Evolutionary conservation across 2,888 invertebrate species (phyloP).

Genomic region (Congeria kusceri): DNA sequence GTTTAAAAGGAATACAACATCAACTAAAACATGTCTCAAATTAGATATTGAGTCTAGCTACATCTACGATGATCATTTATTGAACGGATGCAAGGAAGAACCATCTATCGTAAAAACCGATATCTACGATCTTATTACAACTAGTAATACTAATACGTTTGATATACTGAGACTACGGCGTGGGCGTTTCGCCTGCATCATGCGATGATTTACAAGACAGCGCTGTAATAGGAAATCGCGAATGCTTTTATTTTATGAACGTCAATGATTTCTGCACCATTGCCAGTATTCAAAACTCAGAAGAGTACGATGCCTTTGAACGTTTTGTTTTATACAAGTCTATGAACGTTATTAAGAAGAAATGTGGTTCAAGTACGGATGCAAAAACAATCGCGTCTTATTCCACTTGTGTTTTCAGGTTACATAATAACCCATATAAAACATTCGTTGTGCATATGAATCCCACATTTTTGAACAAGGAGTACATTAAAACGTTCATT

Average conservation of each 20-base stretch:
- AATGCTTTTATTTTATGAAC: slow-evolving; percentile 12
- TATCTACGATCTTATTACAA: not conserved
- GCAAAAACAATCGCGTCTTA: too few species aligned
- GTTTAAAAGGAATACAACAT: not conserved
- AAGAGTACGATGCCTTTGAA: slow-evolving; percentile 6
- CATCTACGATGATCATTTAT: not conserved
- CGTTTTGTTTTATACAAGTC: slow-evolving; percentile 3
- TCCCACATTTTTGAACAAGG: not conserved
- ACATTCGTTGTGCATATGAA: slow-evolving; percentile 7
- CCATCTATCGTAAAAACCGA: not conserved
- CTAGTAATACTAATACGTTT: too few species aligned
- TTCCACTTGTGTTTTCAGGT: slow-evolving; percentile 1
- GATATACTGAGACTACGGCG: too few species aligned
- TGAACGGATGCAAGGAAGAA: not conserved
- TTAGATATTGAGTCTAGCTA: not conserved
- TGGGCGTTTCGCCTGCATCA: too few species aligned
- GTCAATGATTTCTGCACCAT: slow-evolving; percentile 5
- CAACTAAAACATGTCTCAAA: not conserved
- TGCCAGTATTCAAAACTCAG: not conserved
- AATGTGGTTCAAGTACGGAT: not conserved
- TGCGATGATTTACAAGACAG: slow-evolving; percentile 1
- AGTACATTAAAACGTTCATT: not conserved
- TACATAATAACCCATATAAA: slow-evolving; percentile 3
- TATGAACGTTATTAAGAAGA: not conserved
- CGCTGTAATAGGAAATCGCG: not conserved